Evolutionary conservation across 2,113 vertebrate species (phyloP), one percentile per base, ranked within the genome.

Genomic region (Probosciger aterrimus): DNA sequence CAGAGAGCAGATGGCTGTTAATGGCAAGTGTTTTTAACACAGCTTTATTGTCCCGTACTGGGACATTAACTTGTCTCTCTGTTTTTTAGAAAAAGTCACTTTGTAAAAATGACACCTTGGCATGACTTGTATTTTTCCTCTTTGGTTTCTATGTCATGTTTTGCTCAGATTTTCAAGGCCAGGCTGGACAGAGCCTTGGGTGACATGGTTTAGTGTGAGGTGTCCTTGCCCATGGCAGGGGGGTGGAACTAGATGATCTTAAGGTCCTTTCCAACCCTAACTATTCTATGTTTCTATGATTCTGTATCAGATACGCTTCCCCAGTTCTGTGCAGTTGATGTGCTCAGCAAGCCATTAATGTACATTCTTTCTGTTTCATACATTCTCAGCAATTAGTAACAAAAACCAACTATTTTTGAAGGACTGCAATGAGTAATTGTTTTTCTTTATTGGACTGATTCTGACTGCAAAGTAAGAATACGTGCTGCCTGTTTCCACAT

Each of bases 11-110:
- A 97, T 98, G 97, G 96, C 88, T 69, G 90, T 95, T 98, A 96
- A 97, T 96, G 95, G 97, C 95, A 95, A 97, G 91, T 96, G 94
- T 97, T 97, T 97, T 96, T 97, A 97, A 96, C 90, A 41, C 82
- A 89, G 88, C 86, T 97, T 97, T 97, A 97, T 97, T 96, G 93
- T 96, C 95, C 96, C 83, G 73, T 92, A 87, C 86, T 97, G 97
- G 95, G 95, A 87, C 88, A 95, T 97, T 96, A 96, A 92, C 57
- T 63, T 86, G 94, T 95, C 93, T 93, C 77, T 75, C 31, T 82
- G 64, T 15, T 96, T 95, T 94, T 95, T 70, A 76, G n/a, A 70
- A 97, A 95, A 97, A 97, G 96, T 97, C 96, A 96, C 96, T 97
- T 97, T 97, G 96, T 96, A 92, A 92, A 90, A 96, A 95, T 92